Evolutionary conservation across 1,140 invertebrate species (phyloP).

Genomic region (Trinorchestia longiramus): DNA sequence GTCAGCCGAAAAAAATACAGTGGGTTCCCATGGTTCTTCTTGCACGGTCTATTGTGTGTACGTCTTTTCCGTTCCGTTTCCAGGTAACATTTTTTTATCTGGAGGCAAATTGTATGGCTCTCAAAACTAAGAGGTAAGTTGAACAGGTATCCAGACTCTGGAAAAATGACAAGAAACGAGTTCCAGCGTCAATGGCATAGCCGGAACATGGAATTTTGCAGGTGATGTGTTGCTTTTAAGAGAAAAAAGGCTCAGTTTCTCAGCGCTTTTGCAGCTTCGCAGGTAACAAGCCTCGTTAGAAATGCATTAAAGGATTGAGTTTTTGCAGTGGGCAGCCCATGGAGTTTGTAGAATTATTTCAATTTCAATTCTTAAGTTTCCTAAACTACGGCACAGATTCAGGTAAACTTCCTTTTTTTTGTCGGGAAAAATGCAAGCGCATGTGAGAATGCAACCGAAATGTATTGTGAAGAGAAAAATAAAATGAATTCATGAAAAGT

Average conservation of each 20-base stretch:
- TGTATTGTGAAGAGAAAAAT: background rate
- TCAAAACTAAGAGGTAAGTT: slow-evolving; percentile 17
- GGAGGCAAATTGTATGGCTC: slow-evolving; percentile 11
- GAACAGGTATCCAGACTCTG: background rate
- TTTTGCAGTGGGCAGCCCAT: background rate
- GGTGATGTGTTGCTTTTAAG: background rate
- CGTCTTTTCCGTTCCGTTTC: background rate
- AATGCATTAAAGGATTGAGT: background rate
- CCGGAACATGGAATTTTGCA: background rate
- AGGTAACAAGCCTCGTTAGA: background rate
- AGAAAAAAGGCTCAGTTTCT: background rate
- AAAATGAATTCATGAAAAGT: background rate
- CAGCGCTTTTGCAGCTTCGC: background rate
- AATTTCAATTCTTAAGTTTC: background rate
- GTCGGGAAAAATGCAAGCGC: background rate
- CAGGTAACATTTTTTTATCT: background rate
- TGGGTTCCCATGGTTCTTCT: background rate
- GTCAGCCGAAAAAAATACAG: background rate
- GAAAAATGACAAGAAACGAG: background rate
- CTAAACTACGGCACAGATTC: background rate
- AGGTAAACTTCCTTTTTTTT: background rate
- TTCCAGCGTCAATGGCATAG: background rate
- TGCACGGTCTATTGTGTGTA: background rate
- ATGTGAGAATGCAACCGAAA: background rate
- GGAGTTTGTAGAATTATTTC: background rate